These are phyloP conservation scores for Drosophila prostipennis DNA, from an alignment of 2,888 invertebrate species.

Conservation along the genomic window DNA sequence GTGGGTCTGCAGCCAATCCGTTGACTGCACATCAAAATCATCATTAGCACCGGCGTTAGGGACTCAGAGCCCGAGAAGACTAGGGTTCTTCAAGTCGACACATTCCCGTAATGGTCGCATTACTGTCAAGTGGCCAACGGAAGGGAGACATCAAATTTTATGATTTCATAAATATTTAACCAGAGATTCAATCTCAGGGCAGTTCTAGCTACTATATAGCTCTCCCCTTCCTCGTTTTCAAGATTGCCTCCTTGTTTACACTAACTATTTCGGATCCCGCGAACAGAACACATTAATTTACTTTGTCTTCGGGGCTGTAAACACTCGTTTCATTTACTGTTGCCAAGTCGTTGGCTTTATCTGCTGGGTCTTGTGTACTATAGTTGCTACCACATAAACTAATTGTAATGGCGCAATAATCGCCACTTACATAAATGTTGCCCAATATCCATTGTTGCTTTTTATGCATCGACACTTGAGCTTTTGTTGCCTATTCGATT, in stretches of 20 bases:
- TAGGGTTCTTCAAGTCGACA: constrained; percentile 21
- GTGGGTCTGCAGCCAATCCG: constrained; percentile 71
- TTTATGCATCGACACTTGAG: constrained; percentile 26
- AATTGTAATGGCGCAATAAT: constrained; percentile 70
- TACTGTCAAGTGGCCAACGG: constrained; percentile 75
- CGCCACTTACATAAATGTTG: constrained; percentile 68
- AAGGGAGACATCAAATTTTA: constrained; percentile 84
- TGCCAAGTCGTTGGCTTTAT: constrained; percentile 44
- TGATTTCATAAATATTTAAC: constrained; percentile 83
- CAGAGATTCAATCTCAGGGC: constrained; percentile 22
- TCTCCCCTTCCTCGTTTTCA: constrained; percentile 13
- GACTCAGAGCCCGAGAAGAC: background rate
- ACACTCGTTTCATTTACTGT: constrained; percentile 50
- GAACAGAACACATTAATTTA: constrained; percentile 68
- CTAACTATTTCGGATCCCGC: constrained; percentile 59
- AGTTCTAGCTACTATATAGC: constrained; percentile 1
- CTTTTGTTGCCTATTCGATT: constrained; percentile 8
- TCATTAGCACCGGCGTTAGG: constrained; percentile 64
- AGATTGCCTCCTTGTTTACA: constrained; percentile 59
- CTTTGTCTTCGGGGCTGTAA: constrained; percentile 67
- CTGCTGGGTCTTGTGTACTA: constrained; percentile 7
- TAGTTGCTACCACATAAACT: constrained; percentile 52
- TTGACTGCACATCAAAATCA: constrained; percentile 79
- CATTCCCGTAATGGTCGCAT: constrained; percentile 56
- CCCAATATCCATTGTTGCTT: constrained; percentile 61